These are phyloP conservation scores for Agrilus planipennis DNA, from an alignment of 1,140 invertebrate genomes.

Conservation along the genomic window DNA sequence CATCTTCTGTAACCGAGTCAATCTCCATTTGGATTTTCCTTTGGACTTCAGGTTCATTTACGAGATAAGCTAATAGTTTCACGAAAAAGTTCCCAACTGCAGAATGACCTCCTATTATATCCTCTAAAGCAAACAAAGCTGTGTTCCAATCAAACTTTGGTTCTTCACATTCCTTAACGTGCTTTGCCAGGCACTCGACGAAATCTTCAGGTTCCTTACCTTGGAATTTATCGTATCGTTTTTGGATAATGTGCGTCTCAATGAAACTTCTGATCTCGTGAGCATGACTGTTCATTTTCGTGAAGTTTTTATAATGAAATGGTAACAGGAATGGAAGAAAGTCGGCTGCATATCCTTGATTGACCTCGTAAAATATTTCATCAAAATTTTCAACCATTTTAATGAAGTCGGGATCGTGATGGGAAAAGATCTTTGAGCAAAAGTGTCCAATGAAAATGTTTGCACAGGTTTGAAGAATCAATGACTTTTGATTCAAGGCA, in stretches of 20 bases:
- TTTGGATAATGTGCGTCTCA: constrained; percentile 52
- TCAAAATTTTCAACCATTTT: constrained; percentile 59
- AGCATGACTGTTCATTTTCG: constrained; percentile 51
- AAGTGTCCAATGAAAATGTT: constrained; percentile 78
- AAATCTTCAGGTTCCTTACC: constrained; percentile 51
- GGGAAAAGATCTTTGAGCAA: constrained; percentile 57
- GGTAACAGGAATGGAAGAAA: constrained; percentile 74
- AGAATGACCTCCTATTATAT: constrained; percentile 76
- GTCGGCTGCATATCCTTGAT: constrained; percentile 76
- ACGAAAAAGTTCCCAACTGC: constrained; percentile 68
- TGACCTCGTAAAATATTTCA: constrained; percentile 79
- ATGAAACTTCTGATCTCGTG: constrained; percentile 60
- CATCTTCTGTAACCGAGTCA: constrained; percentile 36
- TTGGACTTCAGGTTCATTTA: constrained; percentile 45
- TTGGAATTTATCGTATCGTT: constrained; percentile 41
- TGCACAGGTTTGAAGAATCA: constrained; percentile 52
- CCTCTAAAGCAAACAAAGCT: constrained; percentile 66
- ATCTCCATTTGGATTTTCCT: constrained; percentile 56
- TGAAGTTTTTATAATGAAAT: constrained; percentile 53
- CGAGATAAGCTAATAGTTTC: constrained; percentile 38
- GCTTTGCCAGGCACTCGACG: constrained; percentile 56
- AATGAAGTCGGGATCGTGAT: constrained; percentile 47
- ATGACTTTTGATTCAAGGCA: constrained; percentile 41
- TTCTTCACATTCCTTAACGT: constrained; percentile 41
- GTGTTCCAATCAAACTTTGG: constrained; percentile 45